phyloP scores from a whole-genome alignment of 2,888 invertebrate genomes.

The Drosophila mayaguana region DNA sequence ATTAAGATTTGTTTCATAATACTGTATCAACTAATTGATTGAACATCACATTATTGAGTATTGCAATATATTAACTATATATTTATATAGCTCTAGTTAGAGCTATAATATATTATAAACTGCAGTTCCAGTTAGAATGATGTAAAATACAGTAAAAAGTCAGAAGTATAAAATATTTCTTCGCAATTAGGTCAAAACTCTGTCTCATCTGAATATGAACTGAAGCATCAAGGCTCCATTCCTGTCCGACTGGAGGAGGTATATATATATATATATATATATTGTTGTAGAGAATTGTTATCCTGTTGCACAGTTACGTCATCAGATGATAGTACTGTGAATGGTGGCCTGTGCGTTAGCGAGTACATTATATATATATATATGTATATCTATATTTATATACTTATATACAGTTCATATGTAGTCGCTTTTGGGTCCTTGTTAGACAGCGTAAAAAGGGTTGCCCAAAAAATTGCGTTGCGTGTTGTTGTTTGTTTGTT shows the following conservation, averaged over 20 bases:
- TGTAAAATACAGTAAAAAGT: background rate
- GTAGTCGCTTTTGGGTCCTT: conserved; percentile 9
- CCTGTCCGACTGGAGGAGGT: too few relatives aligned
- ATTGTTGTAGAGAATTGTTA: background rate
- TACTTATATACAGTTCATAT: conserved; percentile 10
- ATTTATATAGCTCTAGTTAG: too few relatives aligned
- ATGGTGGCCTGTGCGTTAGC: background rate
- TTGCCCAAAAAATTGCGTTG: conserved; percentile 72
- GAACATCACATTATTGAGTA: too few relatives aligned
- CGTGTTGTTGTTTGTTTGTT: conserved; percentile 50
- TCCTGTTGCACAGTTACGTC: conserved; percentile 17
- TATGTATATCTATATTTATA: background rate
- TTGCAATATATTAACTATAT: too few relatives aligned
- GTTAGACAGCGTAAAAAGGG: conserved; percentile 65
- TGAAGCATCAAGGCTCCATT: too few relatives aligned
- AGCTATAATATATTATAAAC: too few relatives aligned
- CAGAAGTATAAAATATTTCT: background rate
- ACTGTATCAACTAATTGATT: too few relatives aligned
- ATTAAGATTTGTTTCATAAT: too few relatives aligned
- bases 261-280: too few relatives aligned
- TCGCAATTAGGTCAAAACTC: too few relatives aligned
- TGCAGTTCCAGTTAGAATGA: too few relatives aligned
- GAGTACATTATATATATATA: conserved; percentile 10
- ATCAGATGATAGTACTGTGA: background rate
- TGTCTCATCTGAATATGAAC: too few relatives aligned